These are phyloP conservation scores for Rhagium mordax DNA, from an alignment of 2,888 invertebrate genomes.

Conservation along the genomic window DNA sequence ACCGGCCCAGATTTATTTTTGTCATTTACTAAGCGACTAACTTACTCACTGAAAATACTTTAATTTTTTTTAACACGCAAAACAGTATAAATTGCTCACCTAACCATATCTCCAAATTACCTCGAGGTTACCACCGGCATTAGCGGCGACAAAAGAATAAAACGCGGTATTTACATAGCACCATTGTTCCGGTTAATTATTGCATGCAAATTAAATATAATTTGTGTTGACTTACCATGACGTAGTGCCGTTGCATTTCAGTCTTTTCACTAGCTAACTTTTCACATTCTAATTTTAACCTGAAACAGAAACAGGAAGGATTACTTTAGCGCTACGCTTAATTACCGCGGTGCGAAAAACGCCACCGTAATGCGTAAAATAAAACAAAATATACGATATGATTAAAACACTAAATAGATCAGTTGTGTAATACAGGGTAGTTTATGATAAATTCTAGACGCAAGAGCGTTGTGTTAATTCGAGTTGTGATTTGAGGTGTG, in stretches of 20 bases:
- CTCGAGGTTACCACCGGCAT: constrained; percentile 1
- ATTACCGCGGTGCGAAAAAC: background rate
- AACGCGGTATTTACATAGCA: constrained; percentile 33
- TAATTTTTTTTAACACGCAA: no score
- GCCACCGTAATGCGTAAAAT: no score
- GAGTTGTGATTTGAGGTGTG: no score
- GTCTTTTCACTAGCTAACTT: constrained; percentile 90
- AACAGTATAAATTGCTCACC: no score
- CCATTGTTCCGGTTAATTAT: constrained; percentile 49
- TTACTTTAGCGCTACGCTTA: constrained; percentile 18
- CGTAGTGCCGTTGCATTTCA: constrained; percentile 91
- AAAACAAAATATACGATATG: no score
- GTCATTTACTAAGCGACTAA: no score
- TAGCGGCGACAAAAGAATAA: constrained; percentile 37
- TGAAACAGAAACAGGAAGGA: constrained; percentile 70
- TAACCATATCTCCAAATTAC: background rate
- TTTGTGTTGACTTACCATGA: constrained; percentile 79
- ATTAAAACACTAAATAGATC: no score
- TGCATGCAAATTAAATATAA: constrained; percentile 44
- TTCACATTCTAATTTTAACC: constrained; percentile 88
- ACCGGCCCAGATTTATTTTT: no score
- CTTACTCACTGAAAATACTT: no score
- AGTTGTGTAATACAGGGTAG: no score
- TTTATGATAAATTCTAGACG: no score
- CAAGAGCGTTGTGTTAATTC: no score